Conservation (phyloP, 2,888 invertebrate species). For the Drosophila paranaensis region DNA sequence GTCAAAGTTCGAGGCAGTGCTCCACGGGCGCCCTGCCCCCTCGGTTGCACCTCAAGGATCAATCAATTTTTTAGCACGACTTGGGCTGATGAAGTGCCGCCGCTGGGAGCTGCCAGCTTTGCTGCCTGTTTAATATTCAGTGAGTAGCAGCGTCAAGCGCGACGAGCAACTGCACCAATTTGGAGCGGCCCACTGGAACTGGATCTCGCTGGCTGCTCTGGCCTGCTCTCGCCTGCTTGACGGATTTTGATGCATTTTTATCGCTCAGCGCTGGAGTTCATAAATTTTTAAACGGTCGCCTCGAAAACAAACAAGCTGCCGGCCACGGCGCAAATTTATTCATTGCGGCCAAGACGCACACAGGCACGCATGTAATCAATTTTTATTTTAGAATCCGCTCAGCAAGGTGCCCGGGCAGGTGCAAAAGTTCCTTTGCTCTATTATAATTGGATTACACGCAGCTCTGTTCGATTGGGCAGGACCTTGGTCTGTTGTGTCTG, state of each 20-base stretch:
- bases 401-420: conserved; percentile 58
- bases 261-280: conserved; percentile 72
- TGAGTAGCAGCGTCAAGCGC: conserved; percentile 69
- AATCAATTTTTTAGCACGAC: conserved; percentile 77
- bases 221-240: conserved; percentile 1
- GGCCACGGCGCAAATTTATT: conserved; percentile 45
- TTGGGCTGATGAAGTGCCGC: conserved; percentile 73
- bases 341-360: conserved; percentile 53
- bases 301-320: conserved; percentile 61
- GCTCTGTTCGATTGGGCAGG: conserved; percentile 27
- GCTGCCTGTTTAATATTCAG: conserved; percentile 72
- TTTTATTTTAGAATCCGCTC: conserved; percentile 73
- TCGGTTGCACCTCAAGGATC: conserved; percentile 65
- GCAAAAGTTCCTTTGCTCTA: conserved; percentile 60
- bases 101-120: conserved; percentile 51
- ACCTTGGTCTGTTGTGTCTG: conserved; percentile 41
- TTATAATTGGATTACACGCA: conserved; percentile 72
- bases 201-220: no score
- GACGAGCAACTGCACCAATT: conserved; percentile 74
- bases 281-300: conserved; percentile 71
- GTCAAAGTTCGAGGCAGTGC: conserved; percentile 53
- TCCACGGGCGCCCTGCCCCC: background rate
- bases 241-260: conserved; percentile 47
- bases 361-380: conserved; percentile 75
- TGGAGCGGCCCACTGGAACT: conserved; percentile 40